Conservation (phyloP, 1,140 invertebrate genomes). For the Lutraria rhynchaena region DNA sequence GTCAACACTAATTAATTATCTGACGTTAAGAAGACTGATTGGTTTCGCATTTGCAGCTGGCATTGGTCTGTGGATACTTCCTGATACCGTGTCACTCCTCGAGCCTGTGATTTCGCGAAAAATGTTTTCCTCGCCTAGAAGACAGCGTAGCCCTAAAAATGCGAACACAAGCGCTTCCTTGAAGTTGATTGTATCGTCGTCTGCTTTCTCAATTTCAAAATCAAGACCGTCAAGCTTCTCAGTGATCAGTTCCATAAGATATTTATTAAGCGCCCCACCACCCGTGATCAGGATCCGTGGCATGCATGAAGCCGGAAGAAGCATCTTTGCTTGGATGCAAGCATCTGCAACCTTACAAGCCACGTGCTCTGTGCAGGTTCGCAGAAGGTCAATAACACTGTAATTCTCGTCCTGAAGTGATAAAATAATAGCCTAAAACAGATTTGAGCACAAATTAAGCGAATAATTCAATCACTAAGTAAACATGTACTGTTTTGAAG, state of each 20-base stretch:
- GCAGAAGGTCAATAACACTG: slow-evolving; percentile 67
- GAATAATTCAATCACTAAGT: too few species aligned
- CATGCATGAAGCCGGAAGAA: not conserved
- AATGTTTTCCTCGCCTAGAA: slow-evolving; percentile 75
- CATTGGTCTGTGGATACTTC: slow-evolving; percentile 76
- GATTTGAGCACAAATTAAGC: not conserved
- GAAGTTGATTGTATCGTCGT: slow-evolving; percentile 76
- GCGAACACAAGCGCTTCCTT: slow-evolving; percentile 79
- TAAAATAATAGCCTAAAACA: slow-evolving; percentile 3
- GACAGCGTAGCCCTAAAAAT: slow-evolving; percentile 75
- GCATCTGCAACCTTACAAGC: slow-evolving; percentile 65
- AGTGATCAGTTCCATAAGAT: slow-evolving; percentile 67
- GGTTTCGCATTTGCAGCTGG: slow-evolving; percentile 3
- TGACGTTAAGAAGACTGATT: slow-evolving; percentile 5
- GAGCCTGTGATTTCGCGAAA: slow-evolving; percentile 72
- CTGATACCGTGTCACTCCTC: slow-evolving; percentile 69
- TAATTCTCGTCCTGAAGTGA: slow-evolving; percentile 64
- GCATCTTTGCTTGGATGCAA: slow-evolving; percentile 54
- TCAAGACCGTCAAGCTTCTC: slow-evolving; percentile 60
- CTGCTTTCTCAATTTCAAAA: slow-evolving; percentile 69
- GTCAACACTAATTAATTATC: too few species aligned
- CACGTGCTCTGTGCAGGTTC: slow-evolving; percentile 75
- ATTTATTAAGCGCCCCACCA: slow-evolving; percentile 76
- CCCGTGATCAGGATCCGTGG: slow-evolving; percentile 75
- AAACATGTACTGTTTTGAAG: too few species aligned